Evolutionary conservation across 2,888 invertebrate genomes (phyloP).

Genomic region (Folsomia candida): DNA sequence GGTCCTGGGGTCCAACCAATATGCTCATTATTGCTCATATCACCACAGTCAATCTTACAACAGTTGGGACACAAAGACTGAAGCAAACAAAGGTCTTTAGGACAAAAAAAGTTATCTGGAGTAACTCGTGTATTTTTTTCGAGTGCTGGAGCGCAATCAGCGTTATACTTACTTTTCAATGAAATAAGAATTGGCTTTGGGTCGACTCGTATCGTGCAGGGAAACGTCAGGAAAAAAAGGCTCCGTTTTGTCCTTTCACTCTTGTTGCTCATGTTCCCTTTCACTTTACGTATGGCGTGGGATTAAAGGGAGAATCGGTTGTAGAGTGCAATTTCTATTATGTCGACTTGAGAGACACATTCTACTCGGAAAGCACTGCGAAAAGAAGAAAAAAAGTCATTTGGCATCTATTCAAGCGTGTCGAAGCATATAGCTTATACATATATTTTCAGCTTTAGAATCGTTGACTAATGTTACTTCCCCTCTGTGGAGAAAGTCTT

Average conservation of each 20-base stretch:
- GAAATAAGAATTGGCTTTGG: not conserved
- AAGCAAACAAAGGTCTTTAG: not conserved
- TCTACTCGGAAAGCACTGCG: not conserved
- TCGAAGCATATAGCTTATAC: too few species aligned
- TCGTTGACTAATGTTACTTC: not conserved
- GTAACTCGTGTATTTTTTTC: not conserved
- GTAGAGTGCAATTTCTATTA: not conserved
- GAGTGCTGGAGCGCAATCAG: not conserved
- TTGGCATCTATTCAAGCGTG: not conserved
- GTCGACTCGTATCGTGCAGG: not conserved
- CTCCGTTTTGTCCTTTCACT: not conserved
- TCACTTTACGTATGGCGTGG: not conserved
- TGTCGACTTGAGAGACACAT: not conserved
- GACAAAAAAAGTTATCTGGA: slow-evolving; percentile 4
- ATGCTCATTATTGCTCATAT: not conserved
- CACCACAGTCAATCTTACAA: not conserved
- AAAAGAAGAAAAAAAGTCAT: not conserved
- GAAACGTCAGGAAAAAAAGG: not conserved
- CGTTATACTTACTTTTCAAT: not conserved
- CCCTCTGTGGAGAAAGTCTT: not conserved
- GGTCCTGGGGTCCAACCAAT: not conserved
- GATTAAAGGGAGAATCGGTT: not conserved
- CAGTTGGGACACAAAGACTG: not conserved
- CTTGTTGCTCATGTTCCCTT: not conserved
- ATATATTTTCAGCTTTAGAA: too few species aligned